Evolutionary conservation across 2,888 invertebrate species (phyloP).

Genomic region (Caenorhabditis imperialis): DNA sequence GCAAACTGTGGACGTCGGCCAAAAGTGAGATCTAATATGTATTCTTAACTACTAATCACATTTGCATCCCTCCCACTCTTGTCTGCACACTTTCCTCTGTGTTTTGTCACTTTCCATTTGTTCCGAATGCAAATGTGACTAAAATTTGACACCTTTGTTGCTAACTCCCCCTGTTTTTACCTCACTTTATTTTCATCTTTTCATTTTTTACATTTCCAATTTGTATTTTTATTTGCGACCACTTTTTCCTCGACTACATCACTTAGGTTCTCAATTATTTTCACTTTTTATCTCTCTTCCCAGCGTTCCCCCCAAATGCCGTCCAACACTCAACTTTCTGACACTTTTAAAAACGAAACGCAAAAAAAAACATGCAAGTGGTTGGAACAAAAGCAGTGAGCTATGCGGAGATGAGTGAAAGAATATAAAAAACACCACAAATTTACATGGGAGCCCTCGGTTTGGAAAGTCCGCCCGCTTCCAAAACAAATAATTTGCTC

Average conservation of each 20-base stretch:
- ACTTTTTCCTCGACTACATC: no score
- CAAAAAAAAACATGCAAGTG: constrained; percentile 31
- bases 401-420: constrained; percentile 35
- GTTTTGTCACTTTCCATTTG: constrained; percentile 1
- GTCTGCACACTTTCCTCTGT: constrained; percentile 19
- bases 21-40: constrained; percentile 17
- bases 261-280: constrained; percentile 14
- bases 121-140: neutral
- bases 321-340: constrained; percentile 13
- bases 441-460: constrained; percentile 24
- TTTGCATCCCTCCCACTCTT: no score
- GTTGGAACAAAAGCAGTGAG: constrained; percentile 36
- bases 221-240: no score
- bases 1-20: constrained; percentile 6
- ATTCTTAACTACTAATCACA: constrained; percentile 23
- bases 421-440: constrained; percentile 21
- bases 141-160: constrained; percentile 38
- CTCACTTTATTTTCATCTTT: no score
- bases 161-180: no score
- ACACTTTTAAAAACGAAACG: constrained; percentile 35
- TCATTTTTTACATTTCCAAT: no score
- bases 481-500: constrained; percentile 8
- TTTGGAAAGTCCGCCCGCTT: neutral
- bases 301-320: neutral
- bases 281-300: neutral